Evolutionary conservation across 1,140 invertebrate genomes (phyloP), one percentile per base, ranked within the genome.

Genomic region (Bombus picipes): DNA sequence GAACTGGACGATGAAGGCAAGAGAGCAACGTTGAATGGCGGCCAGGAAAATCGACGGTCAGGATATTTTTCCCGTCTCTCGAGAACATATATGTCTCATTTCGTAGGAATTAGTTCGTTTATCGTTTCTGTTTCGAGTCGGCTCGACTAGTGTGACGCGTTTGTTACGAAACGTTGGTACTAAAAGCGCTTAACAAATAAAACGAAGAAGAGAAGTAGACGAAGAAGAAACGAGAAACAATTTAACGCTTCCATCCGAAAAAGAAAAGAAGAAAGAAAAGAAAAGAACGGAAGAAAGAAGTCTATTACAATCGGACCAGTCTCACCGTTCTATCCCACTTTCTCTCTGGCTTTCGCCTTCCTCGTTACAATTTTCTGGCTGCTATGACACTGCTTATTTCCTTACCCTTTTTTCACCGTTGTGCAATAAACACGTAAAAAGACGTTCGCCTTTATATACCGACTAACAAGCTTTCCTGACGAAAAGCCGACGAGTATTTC

Each of bases 381-480:
- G 53, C 82, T 53, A 47, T 57, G 59, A 15, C 71, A 47, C 32
- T 59, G 25, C 77, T 77, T 76, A 86, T 83, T 81, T 28, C 41
- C 34, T 59, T 47, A 32, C 72, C 32, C 15, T 8, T 34, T 66
- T 65, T 68, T 68, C 72, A 73, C 37, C 13, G 65, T 39, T 41
- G 37, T 41, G 39, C 79, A 83, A 73, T 79, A 75, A 71, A 85
- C 86, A n/a, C 76, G 18, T 71, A 37, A 78, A 87, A 28, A 80
- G 68, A 59, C 74, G 47, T 76, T 80, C 47, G n/a, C 71, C 70
- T 80, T 73, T 85, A 66, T 66, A 59, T 59, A n/a, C 47, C 53
- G 66, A 32, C 81, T 78, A 87, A 84, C 74, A 76, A 84, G 70
- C 68, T 78, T 47, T 18, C 65, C 39, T n/a, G 37, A 78, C 65